A percentile compares a stretch with the other conserved stretches of the same genome.
phyloP scores from a whole-genome alignment of 2,888 invertebrate genomes.

The Subacronicta megacephala region DNA sequence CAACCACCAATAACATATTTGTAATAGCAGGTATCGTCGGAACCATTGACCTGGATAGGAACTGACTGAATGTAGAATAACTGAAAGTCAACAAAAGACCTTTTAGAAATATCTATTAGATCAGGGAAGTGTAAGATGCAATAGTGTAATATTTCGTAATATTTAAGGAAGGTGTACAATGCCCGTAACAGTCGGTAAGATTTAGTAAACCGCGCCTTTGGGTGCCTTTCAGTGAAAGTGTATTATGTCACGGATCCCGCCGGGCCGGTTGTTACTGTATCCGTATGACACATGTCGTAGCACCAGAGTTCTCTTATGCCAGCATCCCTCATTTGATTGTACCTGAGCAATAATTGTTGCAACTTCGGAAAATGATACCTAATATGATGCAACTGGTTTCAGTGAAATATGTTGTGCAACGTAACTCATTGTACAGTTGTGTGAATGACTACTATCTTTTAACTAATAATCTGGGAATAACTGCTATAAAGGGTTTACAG shows the following conservation, averaged over 20 bases:
- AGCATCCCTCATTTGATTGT: conserved; percentile 25
- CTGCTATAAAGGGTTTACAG: background rate
- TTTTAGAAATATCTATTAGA: conserved; percentile 31
- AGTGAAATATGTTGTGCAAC: conserved; percentile 11
- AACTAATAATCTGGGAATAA: conserved; percentile 24
- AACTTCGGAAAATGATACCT: conserved; percentile 30
- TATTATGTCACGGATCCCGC: conserved; percentile 72
- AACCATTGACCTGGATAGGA: conserved; percentile 32
- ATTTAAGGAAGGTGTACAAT: conserved; percentile 48
- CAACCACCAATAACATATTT: conserved; percentile 3
- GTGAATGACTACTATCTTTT: conserved; percentile 9
- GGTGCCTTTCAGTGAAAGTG: conserved; percentile 74
- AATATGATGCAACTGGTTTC: conserved; percentile 17
- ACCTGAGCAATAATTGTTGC: conserved; percentile 16
- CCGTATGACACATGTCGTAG: conserved; percentile 28
- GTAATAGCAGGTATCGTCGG: conserved; percentile 6
- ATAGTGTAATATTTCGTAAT: conserved; percentile 36
- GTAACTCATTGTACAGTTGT: conserved; percentile 15
- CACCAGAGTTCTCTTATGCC: conserved; percentile 17
- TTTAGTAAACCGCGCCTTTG: conserved; percentile 45
- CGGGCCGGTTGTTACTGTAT: conserved; percentile 48
- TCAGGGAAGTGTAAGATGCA: conserved; percentile 43
- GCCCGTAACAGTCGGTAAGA: conserved; percentile 48
- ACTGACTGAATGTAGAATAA: conserved; percentile 8
- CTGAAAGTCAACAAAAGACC: conserved; percentile 21